Evolutionary conservation across 1,140 invertebrate species (phyloP), one percentile per base, ranked within the genome.

Genomic region (Achroia grisella): DNA sequence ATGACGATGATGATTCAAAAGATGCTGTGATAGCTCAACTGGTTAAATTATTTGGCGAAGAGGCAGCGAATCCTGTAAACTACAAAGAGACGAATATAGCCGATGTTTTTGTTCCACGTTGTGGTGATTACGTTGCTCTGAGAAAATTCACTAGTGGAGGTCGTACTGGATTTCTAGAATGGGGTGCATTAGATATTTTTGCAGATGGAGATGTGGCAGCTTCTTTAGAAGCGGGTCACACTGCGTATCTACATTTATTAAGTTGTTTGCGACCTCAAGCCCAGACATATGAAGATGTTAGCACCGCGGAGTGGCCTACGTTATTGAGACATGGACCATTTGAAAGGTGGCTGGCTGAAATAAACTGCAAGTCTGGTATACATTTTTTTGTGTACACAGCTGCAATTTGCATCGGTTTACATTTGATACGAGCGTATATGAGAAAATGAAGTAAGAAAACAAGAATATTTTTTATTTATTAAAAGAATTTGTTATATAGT

Each of bases 251-350:
- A 4, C 69, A 77, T 48, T 44, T 84, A 30, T 27, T 80, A 36
- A 68, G 58, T 1, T 63, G 48, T n/a, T 53, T 84, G 30, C 70
- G 80, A n/a, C 80, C 80, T 2, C 80, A 84, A 52, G 78, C 78
- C 4, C 61, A 68, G 37, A 67, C 66, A 1, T 84, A 56, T 27
- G 78, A 84, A 12, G 78, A 84, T 23, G 29, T 75, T 1, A 58
- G 51, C 12, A 37, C 40, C 8, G 40, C 42, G 1, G 61, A 62
- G 10, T 65, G 60, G 56, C 79, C 72, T 0, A 70, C 55, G 1
- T 39, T 72, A 12, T 35, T 75, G 6, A 47, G 49, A 34, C 53
- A 58, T 0, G 56, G 34, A 37, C 60, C 63, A 1, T 34, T 69
- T 0, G 37, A 28, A 4, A 52, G 56, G 27, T 66, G 64, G 72